phyloP scores from a whole-genome alignment of 2,113 vertebrate species.

The Gyps fulvus region DNA sequence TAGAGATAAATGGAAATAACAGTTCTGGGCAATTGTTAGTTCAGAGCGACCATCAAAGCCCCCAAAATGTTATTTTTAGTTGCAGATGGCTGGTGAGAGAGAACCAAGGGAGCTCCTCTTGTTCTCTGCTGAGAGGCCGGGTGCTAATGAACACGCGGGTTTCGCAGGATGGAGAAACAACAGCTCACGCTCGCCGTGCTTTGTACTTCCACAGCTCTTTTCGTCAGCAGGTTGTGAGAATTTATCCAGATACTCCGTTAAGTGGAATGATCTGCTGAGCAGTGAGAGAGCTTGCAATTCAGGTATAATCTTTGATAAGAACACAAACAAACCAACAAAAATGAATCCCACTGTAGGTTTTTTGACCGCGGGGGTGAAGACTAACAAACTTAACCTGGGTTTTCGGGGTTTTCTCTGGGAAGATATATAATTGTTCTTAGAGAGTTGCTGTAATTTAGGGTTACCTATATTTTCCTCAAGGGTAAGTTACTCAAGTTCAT shows the following conservation, averaged over 20 bases:
- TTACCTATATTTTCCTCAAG: not conserved
- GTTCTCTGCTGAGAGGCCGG: not conserved
- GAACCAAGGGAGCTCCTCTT: conserved; percentile 7
- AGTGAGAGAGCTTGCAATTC: not conserved
- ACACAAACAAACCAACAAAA: not conserved
- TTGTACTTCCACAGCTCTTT: not conserved
- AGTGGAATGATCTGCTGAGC: not conserved
- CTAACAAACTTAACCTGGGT: not conserved
- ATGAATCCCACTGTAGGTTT: not conserved
- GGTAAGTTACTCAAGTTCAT: not conserved
- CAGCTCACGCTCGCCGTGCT: conserved; percentile 20
- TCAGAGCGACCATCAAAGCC: conserved; percentile 60
- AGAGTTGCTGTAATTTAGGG: not conserved
- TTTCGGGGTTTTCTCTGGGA: not conserved
- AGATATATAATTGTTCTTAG: not conserved
- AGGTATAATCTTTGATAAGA: not conserved
- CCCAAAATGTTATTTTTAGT: conserved; percentile 44
- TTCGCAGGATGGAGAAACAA: conserved; percentile 31
- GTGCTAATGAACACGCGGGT: conserved; percentile 44
- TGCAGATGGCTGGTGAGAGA: conserved; percentile 64
- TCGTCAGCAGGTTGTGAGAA: not conserved
- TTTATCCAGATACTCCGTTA: not conserved
- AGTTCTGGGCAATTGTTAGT: conserved; percentile 33
- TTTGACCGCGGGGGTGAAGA: not conserved
- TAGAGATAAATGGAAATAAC: conserved; percentile 26